A percentile compares a stretch with the other conserved stretches of the same genome.
These are phyloP conservation scores for Ictalurus furcatus DNA, from an alignment of 2,113 vertebrate species.

Conservation along the genomic window DNA sequence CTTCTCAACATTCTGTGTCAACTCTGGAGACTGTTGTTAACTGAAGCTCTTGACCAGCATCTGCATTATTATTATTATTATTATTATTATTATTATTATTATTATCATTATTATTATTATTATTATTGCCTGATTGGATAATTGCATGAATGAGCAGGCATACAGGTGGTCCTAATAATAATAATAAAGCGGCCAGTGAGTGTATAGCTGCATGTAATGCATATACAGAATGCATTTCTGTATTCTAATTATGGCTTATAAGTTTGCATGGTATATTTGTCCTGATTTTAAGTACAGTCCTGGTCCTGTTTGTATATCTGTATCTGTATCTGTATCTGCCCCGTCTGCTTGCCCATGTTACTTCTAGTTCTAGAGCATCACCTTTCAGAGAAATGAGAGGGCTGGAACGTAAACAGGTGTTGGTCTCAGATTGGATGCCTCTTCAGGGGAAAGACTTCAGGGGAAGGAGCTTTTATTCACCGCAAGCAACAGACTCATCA, in stretches of 20 bases:
- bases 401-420: slow-evolving; percentile 46
- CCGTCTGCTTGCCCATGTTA: slow-evolving; percentile 42
- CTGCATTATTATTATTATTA: background rate
- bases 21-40: background rate
- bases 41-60: background rate
- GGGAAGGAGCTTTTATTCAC: slow-evolving; percentile 37
- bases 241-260: background rate
- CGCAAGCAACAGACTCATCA: slow-evolving; percentile 54
- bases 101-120: background rate
- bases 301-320: background rate
- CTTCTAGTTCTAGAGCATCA: slow-evolving; percentile 52
- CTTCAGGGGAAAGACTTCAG: slow-evolving; percentile 38
- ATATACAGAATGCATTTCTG: background rate
- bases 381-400: slow-evolving; percentile 24
- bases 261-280: background rate
- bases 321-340: slow-evolving; percentile 19
- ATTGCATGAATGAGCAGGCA: background rate
- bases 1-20: background rate
- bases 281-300: slow-evolving; percentile 9
- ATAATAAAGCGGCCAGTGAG: background rate
- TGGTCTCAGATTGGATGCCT: slow-evolving; percentile 45
- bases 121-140: background rate
- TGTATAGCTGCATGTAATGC: background rate
- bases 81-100: too few relatives aligned
- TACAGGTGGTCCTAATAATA: background rate